Evolutionary conservation across 2,797 vertebrate species (phyloP).

Genomic region (Hippopotamyrus pictus): DNA sequence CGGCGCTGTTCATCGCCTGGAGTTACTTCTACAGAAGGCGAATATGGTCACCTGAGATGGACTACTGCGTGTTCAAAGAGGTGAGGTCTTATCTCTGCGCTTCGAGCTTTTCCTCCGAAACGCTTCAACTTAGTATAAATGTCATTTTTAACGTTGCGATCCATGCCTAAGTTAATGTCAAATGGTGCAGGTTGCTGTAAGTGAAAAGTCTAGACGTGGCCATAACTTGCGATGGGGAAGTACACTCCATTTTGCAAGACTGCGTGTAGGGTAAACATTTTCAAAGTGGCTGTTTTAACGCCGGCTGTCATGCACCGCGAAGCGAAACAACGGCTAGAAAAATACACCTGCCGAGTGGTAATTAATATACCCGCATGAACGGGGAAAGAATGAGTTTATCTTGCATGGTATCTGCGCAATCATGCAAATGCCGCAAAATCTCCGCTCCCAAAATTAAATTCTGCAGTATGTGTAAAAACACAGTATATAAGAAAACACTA

Average conservation of each 20-base stretch:
- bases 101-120: background rate
- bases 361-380: background rate
- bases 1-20: conserved; percentile 73
- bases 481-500: background rate
- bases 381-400: background rate
- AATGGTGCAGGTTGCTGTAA: background rate
- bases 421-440: background rate
- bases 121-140: background rate
- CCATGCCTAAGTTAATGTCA: background rate
- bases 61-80: conserved; percentile 55
- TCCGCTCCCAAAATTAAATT: background rate
- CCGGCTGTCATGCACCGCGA: background rate
- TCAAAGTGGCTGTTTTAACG: background rate
- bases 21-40: conserved; percentile 65
- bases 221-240: background rate
- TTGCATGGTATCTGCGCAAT: background rate
- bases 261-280: background rate
- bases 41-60: conserved; percentile 51
- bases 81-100: conserved; percentile 44
- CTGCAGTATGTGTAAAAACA: background rate
- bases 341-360: background rate
- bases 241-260: conserved; percentile 1
- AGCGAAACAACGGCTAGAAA: background rate
- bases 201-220: background rate
- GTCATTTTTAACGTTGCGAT: background rate